A percentile compares a stretch with the other conserved stretches of the same genome.
Conservation (phyloP, 2,113 vertebrate species). For the Dermatemys mawii region DNA sequence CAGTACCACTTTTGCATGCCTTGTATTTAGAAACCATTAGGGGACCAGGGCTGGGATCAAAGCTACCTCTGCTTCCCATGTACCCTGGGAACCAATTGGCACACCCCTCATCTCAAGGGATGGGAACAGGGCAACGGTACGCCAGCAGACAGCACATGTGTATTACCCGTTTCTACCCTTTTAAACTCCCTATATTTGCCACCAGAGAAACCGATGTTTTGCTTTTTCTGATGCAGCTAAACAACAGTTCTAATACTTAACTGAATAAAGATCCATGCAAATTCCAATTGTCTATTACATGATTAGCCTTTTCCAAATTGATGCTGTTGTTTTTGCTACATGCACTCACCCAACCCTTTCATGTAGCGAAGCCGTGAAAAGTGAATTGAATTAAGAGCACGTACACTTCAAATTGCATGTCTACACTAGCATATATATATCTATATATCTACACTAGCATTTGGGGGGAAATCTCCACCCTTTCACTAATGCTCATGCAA, state of each 20-base stretch:
- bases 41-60: background rate
- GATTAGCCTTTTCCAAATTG: conserved; percentile 62
- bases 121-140: background rate
- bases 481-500: background rate
- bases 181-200: background rate
- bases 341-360: conserved; percentile 61
- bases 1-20: background rate
- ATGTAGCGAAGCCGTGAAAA: conserved; percentile 71
- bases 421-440: background rate
- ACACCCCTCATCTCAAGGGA: no score
- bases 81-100: background rate
- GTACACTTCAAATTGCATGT: background rate
- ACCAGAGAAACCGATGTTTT: conserved; percentile 32
- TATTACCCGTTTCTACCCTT: background rate
- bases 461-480: background rate
- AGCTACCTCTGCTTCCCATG: background rate
- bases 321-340: conserved; percentile 65
- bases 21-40: background rate
- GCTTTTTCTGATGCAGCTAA: conserved; percentile 55
- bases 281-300: conserved; percentile 67
- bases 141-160: background rate
- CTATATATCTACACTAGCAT: background rate
- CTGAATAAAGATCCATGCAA: conserved; percentile 65
- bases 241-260: conserved; percentile 59
- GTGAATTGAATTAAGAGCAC: conserved; percentile 44